phyloP scores from a whole-genome alignment of 2,888 invertebrate genomes.

The Microdon myrmicae region DNA sequence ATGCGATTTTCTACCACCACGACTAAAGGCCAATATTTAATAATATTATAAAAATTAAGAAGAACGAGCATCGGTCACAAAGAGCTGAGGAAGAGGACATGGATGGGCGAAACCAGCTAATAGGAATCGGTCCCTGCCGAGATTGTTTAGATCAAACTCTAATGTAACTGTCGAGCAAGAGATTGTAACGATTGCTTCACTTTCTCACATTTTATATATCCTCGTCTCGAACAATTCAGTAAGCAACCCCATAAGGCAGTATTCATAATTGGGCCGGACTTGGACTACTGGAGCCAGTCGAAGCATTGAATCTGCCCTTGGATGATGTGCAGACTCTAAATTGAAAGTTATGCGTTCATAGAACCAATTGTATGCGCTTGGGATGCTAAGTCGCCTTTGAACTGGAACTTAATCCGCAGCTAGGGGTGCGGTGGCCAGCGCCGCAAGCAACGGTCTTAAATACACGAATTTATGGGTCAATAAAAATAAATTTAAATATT shows the following conservation, averaged over 20 bases:
- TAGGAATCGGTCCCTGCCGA: constrained; percentile 39
- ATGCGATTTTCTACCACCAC: neutral
- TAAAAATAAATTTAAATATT: constrained; percentile 61
- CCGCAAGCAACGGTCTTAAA: constrained; percentile 56
- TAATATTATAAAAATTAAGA: constrained; percentile 48
- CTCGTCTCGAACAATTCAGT: no score
- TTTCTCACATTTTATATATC: no score
- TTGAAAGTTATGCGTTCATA: constrained; percentile 51
- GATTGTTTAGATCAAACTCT: constrained; percentile 27
- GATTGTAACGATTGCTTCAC: no score
- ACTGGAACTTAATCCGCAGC: constrained; percentile 46
- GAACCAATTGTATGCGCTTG: no score
- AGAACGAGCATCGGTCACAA: constrained; percentile 28
- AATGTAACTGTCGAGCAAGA: constrained; percentile 26
- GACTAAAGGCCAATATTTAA: constrained; percentile 20
- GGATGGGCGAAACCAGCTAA: constrained; percentile 18
- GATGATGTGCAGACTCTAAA: constrained; percentile 50
- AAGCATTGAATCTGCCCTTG: neutral
- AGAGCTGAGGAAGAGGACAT: constrained; percentile 1
- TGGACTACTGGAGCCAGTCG: neutral
- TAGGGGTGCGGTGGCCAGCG: constrained; percentile 9
- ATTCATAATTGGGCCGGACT: constrained; percentile 36
- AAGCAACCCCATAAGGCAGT: neutral
- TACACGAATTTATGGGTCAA: constrained; percentile 62
- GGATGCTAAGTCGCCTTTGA: constrained; percentile 12